These are phyloP conservation scores for Strigamia transsilvanica DNA, from an alignment of 2,888 invertebrate species.

Conservation along the genomic window DNA sequence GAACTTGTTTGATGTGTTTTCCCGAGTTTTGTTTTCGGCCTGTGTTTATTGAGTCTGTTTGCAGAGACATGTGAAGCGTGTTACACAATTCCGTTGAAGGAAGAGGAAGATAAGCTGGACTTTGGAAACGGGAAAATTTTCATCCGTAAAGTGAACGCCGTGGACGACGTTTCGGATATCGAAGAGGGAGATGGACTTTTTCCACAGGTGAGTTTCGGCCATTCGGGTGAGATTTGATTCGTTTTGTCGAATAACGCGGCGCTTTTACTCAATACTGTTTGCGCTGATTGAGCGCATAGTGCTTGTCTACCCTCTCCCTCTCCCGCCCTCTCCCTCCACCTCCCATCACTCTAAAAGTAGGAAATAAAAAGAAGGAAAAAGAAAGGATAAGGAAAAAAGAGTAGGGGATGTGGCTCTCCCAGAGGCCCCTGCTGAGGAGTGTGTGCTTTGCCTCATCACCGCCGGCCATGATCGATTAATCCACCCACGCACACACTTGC, in stretches of 20 bases:
- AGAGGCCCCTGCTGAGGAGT: conserved; percentile 48
- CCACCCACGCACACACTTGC: conserved; percentile 47
- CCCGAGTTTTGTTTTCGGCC: not conserved
- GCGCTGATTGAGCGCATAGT: conserved; percentile 2
- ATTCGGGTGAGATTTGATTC: not conserved
- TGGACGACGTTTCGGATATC: conserved; percentile 13
- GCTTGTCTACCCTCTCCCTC: too few relatives aligned
- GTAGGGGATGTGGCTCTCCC: conserved; percentile 36
- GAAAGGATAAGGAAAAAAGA: not conserved
- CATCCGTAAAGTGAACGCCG: not conserved
- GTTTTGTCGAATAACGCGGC: conserved; percentile 6
- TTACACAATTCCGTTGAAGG: not conserved
- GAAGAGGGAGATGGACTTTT: conserved; percentile 23
- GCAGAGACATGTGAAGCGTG: conserved; percentile 28
- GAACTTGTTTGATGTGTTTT: not conserved
- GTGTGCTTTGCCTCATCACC: conserved; percentile 45
- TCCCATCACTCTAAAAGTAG: conserved; percentile 25
- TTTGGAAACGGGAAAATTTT: not conserved
- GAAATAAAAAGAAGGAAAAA: conserved; percentile 13
- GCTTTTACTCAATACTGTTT: not conserved
- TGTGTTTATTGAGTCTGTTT: conserved; percentile 8
- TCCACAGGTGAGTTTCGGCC: conserved; percentile 9
- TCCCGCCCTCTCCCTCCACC: not conserved
- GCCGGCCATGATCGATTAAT: conserved; percentile 49
- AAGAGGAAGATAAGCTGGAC: not conserved